These are phyloP conservation scores for Pseudomyrmex pallidus DNA, from an alignment of 1,140 invertebrate genomes.

Conservation along the genomic window DNA sequence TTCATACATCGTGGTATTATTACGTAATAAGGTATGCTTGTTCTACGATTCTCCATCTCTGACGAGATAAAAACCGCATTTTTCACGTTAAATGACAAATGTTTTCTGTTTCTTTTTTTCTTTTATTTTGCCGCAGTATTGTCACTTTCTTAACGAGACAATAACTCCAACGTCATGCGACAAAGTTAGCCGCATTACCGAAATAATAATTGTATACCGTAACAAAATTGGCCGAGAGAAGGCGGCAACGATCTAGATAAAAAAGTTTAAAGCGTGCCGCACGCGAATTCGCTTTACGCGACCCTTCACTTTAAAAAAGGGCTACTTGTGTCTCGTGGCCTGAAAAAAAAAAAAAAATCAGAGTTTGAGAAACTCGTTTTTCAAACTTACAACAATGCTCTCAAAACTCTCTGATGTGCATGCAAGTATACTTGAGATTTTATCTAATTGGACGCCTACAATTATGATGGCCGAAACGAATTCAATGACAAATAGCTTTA, in stretches of 20 bases:
- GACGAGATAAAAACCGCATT: slow-evolving; percentile 3
- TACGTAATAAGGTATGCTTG: neutral
- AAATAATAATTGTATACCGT: slow-evolving; percentile 14
- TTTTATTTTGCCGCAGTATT: neutral
- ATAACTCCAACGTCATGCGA: neutral
- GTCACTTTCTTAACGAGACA: neutral
- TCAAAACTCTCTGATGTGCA: neutral
- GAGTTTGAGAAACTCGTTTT: slow-evolving; percentile 26
- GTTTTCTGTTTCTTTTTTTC: neutral
- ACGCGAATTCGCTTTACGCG: slow-evolving; percentile 25
- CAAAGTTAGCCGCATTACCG: slow-evolving; percentile 11
- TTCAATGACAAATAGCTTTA: slow-evolving; percentile 28
- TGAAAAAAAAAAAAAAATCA: slow-evolving; percentile 11
- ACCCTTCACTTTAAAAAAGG: neutral
- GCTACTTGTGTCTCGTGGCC: neutral
- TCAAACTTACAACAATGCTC: slow-evolving; percentile 16
- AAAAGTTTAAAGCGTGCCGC: neutral
- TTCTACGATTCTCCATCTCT: too few species aligned
- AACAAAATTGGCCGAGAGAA: neutral
- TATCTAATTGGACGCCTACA: slow-evolving; percentile 24
- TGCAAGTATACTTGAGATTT: slow-evolving; percentile 33
- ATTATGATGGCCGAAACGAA: slow-evolving; percentile 16
- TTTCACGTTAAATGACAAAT: neutral
- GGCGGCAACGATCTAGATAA: slow-evolving; percentile 36
- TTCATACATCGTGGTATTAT: neutral